Evolutionary conservation across 2,797 vertebrate genomes (phyloP).

Genomic region (Siniperca scherzeri): DNA sequence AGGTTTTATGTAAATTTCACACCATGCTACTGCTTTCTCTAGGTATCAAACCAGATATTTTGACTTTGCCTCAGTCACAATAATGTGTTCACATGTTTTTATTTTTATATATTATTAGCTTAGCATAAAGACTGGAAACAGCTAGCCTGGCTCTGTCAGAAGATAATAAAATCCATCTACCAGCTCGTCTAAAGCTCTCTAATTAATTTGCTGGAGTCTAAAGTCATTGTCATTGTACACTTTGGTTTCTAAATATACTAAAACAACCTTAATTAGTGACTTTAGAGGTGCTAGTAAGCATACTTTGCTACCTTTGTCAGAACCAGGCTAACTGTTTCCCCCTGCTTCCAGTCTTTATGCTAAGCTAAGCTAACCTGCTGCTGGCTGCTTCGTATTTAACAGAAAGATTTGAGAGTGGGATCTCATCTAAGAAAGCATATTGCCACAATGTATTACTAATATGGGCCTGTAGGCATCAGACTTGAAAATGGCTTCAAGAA

Average conservation of each 20-base stretch:
- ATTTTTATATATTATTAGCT: too few relatives aligned
- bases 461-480: background rate
- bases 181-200: background rate
- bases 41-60: background rate
- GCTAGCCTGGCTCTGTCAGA: background rate
- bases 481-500: background rate
- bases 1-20: slow-evolving; percentile 9
- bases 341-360: background rate
- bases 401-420: background rate
- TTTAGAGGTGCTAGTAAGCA: background rate
- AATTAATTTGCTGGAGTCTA: background rate
- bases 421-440: background rate
- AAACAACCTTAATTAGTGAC: background rate
- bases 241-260: too few relatives aligned
- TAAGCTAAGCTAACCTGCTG: background rate
- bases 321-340: background rate
- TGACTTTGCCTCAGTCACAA: background rate
- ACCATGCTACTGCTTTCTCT: background rate
- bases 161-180: background rate
- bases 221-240: background rate
- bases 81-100: background rate
- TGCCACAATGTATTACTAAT: background rate
- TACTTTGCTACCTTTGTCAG: background rate
- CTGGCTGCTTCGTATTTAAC: background rate
- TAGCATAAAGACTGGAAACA: too few relatives aligned